Evolutionary conservation across 2,888 invertebrate species (phyloP), one percentile per base, ranked within the genome.

Genomic region (Adela reaumurella): DNA sequence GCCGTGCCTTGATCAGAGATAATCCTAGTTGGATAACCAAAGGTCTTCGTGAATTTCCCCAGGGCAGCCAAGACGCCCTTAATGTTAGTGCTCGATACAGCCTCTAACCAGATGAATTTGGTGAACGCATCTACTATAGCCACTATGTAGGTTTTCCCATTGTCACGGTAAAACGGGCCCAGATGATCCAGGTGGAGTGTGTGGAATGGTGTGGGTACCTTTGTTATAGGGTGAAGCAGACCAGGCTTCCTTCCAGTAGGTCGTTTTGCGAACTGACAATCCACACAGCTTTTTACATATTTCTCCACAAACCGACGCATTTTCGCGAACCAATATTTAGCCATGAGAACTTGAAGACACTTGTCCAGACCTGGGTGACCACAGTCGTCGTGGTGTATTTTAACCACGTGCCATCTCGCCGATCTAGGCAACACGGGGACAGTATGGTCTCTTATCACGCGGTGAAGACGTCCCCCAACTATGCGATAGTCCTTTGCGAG

Each of bases 281-380:
- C 19, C n/a, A 43, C 6, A 17, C 18, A 43, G 17, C 18, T 19
- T 17, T 43, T 43, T 3, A 43, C 43, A 43, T 43, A 43, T 17
- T 43, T 43, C 10, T 17, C 17, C 17, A 43, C 19, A 43, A 43
- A 43, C 14, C 17, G 17, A 11, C 50, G 56, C 51, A 62, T 55
- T 20, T 58, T 56, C 5, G 62, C 58, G 53, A 65, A 63, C 59
- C 62, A 65, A 55, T 62, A 65, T n/a, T 49, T 50, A 49, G 50
- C 46, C 24, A 17, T 52, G 44, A 66, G 48, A 17, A 53, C 46
- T 17, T 60, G 53, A 19, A 55, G 48, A 24, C 54, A 55, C 54
- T 63, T 63, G 2, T 61, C 60, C 11, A 58, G 46, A 2, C 61
- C 62, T 45, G 61, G 45, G 52, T 65, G 65, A 48, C 59, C 59